Evolutionary conservation across 1,140 invertebrate genomes (phyloP), one percentile per base, ranked within the genome.

Genomic region (Babylonia areolata): DNA sequence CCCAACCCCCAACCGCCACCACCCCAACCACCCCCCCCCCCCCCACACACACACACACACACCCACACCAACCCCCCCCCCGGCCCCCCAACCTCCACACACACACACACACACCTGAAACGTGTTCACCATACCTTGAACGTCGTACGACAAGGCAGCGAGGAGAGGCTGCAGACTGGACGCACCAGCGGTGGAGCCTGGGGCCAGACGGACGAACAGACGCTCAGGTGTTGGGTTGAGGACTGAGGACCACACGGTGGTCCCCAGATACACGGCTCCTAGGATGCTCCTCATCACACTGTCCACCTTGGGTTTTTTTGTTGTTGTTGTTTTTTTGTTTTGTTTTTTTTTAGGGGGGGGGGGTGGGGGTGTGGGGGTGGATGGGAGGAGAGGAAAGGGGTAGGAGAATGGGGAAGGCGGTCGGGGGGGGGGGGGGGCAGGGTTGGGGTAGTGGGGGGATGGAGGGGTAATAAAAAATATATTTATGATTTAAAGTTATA

Each of bases 101-200:
- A 23, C 58, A 64, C 58, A 64, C 58, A 64, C 58, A 64, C 58
- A 64, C 58, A 64, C 58, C n/a, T n/a, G n/a, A n/a, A n/a, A n/a
- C n/a, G n/a, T n/a, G n/a, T n/a, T n/a, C n/a, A n/a, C 12, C 71
- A 73, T 73, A 73, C 71, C 71, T 35, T 37, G 71, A 33, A 73
- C 71, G 6, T 73, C 71, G 31, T 20, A 64, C 1, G 35, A 17
- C 9, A 73, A 33, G 6, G 9, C 35, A 37, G 12, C 11, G 31
- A 73, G 33, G 35, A 73, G 31, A 28, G 11, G 5, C 3, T 42
- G 39, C 77, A 79, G 39, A 79, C 39, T 37, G 35, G 11, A 6
- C 37, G 39, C 39, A 31, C 77, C 28, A 28, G 17, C 46, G 12
- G 2, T 12, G 42, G 42, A 80, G 31, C 54, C n/a, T 17, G 78